phyloP scores from a whole-genome alignment of 2,113 vertebrate species.

The Hepsetus odoe region DNA sequence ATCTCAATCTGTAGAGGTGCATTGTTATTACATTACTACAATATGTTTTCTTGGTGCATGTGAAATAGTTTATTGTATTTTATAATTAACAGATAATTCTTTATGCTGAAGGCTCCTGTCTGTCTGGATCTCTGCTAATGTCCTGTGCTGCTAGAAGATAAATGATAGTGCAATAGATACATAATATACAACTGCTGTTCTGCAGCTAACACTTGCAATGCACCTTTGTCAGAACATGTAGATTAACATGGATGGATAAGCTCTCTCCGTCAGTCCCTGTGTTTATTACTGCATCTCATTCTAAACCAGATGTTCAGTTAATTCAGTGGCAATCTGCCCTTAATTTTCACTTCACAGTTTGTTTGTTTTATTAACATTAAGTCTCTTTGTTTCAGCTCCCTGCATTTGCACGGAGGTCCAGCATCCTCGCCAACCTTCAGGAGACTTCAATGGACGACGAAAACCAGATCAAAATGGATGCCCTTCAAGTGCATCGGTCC shows the following conservation, averaged over 20 bases:
- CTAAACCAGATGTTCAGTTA: conserved; percentile 10
- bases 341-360: neutral
- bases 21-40: neutral
- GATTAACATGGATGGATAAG: neutral
- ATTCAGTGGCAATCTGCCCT: neutral
- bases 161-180: conserved; percentile 32
- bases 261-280: neutral
- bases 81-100: conserved; percentile 31
- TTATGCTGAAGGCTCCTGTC: neutral
- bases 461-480: conserved; percentile 70
- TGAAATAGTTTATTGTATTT: neutral
- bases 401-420: conserved; percentile 92
- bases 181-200: conserved; percentile 18
- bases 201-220: conserved; percentile 1
- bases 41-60: neutral
- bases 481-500: conserved; percentile 71
- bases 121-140: conserved; percentile 31
- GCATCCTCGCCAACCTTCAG: conserved; percentile 85
- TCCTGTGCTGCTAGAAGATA: conserved; percentile 16
- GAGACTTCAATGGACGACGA: conserved; percentile 78
- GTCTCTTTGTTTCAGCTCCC: conserved; percentile 77
- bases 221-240: neutral
- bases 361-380: neutral
- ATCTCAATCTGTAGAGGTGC: neutral
- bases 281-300: neutral